A percentile compares a stretch with the other conserved stretches of the same genome.
Conservation (phyloP, 2,888 invertebrate species). For the Nomada fucata region DNA sequence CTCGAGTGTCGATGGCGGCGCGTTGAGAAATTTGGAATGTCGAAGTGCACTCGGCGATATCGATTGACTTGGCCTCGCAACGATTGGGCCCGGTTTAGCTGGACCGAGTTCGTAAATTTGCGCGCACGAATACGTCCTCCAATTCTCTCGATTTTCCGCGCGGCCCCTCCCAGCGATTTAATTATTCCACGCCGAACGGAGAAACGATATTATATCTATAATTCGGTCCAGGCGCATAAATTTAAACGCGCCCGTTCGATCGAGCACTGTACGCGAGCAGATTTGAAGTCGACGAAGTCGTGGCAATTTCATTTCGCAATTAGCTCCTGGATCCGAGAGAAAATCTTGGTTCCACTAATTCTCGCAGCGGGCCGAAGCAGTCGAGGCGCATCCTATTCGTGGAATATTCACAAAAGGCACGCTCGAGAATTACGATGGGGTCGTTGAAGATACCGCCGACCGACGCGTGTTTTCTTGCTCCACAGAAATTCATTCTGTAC, state of each 20-base stretch:
- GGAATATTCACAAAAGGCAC: neutral
- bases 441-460: conserved; percentile 12
- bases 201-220: too few species aligned
- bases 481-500: conserved; percentile 24
- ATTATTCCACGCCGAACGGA: too few species aligned
- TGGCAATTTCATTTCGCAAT: neutral
- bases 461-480: neutral
- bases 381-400: neutral
- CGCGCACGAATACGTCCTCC: too few species aligned
- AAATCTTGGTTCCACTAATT: neutral
- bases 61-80: neutral
- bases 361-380: neutral
- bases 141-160: too few species aligned
- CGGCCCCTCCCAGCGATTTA: too few species aligned
- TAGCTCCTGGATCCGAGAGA: neutral
- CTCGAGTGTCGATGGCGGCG: conserved; percentile 5
- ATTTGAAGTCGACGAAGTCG: too few species aligned
- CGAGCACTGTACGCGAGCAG: too few species aligned
- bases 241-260: too few species aligned
- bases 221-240: too few species aligned
- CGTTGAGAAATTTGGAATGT: conserved; percentile 28
- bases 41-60: conserved; percentile 15
- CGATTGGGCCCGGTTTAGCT: neutral
- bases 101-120: neutral
- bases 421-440: conserved; percentile 11